Percentiles rank a stretch among this genome's conserved stretches.
Evolutionary conservation across 1,140 invertebrate species (phyloP).

Genomic region (Procambarus clarkii): DNA sequence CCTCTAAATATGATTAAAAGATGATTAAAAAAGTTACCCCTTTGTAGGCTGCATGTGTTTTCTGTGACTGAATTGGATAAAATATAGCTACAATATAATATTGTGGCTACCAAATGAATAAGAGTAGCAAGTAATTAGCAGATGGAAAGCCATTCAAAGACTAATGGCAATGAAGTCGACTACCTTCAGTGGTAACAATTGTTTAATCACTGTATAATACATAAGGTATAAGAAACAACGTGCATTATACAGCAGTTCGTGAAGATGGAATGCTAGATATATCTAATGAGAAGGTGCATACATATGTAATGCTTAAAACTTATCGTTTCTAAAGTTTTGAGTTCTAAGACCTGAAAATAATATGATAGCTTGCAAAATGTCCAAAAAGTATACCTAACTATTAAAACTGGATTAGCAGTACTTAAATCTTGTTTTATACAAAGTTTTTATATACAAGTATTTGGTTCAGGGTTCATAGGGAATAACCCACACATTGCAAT

Average conservation of each 20-base stretch:
- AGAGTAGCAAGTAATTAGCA: too few relatives aligned
- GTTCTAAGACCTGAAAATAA: not conserved
- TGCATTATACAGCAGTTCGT: not conserved
- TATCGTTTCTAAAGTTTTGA: not conserved
- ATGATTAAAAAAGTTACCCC: too few relatives aligned
- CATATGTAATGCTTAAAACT: not conserved
- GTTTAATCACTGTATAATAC: too few relatives aligned
- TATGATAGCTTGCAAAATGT: not conserved
- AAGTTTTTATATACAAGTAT: not conserved
- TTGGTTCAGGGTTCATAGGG: not conserved
- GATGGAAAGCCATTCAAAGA: too few relatives aligned
- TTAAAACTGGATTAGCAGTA: not conserved
- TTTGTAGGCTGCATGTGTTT: too few relatives aligned
- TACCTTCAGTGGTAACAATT: too few relatives aligned
- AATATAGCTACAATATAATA: too few relatives aligned
- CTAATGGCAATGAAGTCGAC: too few relatives aligned
- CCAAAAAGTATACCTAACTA: not conserved
- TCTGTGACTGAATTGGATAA: too few relatives aligned
- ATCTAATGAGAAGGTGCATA: not conserved
- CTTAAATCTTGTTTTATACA: not conserved
- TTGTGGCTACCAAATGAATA: too few relatives aligned
- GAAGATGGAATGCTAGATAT: constrained; percentile 11
- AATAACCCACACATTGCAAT: not conserved
- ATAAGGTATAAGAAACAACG: not conserved
- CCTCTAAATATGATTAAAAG: too few relatives aligned